A percentile compares a stretch with the other conserved stretches of the same genome.
phyloP scores from a whole-genome alignment of 1,140 invertebrate species.

The Anagrus nilaparvatae region DNA sequence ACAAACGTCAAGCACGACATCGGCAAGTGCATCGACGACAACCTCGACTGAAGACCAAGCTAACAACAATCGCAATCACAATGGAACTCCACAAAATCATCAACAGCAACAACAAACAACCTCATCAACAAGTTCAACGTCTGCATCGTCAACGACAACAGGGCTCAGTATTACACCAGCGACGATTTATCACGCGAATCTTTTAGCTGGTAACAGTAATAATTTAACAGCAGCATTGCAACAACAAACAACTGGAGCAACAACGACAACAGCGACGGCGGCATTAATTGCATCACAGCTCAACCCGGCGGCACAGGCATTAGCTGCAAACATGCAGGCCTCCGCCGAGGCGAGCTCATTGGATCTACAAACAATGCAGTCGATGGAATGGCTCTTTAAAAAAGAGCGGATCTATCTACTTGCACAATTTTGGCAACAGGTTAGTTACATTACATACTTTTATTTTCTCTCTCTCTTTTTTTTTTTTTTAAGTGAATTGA shows the following conservation, averaged over 20 bases:
- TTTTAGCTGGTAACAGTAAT: slow-evolving; percentile 39
- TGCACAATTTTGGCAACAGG: slow-evolving; percentile 91
- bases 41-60: slow-evolving; percentile 32
- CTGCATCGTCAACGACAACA: too few relatives aligned
- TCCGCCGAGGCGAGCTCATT: slow-evolving; percentile 51
- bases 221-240: slow-evolving; percentile 37
- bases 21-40: slow-evolving; percentile 15
- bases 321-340: slow-evolving; percentile 57
- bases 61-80: too few relatives aligned
- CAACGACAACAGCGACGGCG: slow-evolving; percentile 5
- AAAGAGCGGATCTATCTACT: slow-evolving; percentile 85
- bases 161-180: too few relatives aligned
- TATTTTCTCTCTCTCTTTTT: too few relatives aligned
- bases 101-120: too few relatives aligned
- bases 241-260: too few relatives aligned
- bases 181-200: slow-evolving; percentile 39
- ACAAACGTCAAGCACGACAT: slow-evolving; percentile 30
- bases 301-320: slow-evolving; percentile 37
- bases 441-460: slow-evolving; percentile 40
- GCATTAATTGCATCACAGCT: slow-evolving; percentile 31
- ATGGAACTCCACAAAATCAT: too few relatives aligned
- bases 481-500: too few relatives aligned
- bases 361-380: slow-evolving; percentile 75
- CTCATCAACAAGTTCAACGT: too few relatives aligned
- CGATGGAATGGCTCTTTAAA: slow-evolving; percentile 91